These are phyloP conservation scores for Willowsia nigromaculata DNA, from an alignment of 2,888 invertebrate species.

Conservation along the genomic window DNA sequence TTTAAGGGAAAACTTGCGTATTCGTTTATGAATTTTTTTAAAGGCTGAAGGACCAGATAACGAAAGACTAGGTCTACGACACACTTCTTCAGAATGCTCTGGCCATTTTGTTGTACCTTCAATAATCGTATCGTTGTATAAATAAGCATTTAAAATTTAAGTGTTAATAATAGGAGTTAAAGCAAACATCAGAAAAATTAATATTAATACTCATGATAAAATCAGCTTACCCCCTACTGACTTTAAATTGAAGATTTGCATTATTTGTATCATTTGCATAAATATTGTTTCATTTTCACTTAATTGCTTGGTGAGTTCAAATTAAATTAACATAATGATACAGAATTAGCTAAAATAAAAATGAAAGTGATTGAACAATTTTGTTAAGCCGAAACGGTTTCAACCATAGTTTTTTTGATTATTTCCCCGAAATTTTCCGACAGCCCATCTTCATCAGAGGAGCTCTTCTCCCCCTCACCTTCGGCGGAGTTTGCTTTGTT, in stretches of 20 bases:
- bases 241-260: too few species aligned
- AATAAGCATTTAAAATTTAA: too few species aligned
- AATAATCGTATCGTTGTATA: slow-evolving; percentile 26
- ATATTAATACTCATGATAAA: too few species aligned
- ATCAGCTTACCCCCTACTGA: too few species aligned
- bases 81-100: slow-evolving; percentile 9
- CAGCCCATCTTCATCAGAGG: slow-evolving; percentile 69
- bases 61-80: slow-evolving; percentile 69
- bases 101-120: slow-evolving; percentile 54
- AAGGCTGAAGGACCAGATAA: slow-evolving; percentile 67
- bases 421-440: slow-evolving; percentile 93
- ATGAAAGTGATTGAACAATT: not conserved
- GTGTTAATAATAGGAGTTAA: too few species aligned
- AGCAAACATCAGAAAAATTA: too few species aligned
- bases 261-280: too few species aligned
- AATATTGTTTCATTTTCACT: too few species aligned
- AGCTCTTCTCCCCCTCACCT: slow-evolving; percentile 58
- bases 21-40: not conserved
- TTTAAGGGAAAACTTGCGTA: not conserved
- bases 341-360: not conserved
- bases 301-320: too few species aligned
- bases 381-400: slow-evolving; percentile 90
- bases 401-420: slow-evolving; percentile 95
- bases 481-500: slow-evolving; percentile 25
- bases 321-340: too few species aligned